A percentile compares a stretch with the other conserved stretches of the same genome.
phyloP scores from a whole-genome alignment of 2,797 vertebrate genomes.

The Florisuga fusca region DNA sequence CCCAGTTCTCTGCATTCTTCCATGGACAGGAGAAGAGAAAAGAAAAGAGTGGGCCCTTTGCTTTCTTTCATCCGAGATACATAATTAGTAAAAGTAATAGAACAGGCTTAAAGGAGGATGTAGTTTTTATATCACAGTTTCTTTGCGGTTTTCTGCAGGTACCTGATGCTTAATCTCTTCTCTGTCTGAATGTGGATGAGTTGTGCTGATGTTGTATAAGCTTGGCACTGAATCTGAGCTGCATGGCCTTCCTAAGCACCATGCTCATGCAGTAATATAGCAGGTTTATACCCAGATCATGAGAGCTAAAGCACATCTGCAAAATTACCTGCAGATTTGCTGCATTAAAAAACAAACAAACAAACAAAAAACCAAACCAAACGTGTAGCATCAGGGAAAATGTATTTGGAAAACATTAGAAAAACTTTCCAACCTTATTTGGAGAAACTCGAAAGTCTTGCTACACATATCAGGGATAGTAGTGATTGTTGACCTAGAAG shows the following conservation, averaged over 20 bases:
- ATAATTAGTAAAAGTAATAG: neutral
- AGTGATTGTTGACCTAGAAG: neutral
- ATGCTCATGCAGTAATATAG: neutral
- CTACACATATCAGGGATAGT: neutral
- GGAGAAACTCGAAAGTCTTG: neutral
- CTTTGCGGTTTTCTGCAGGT: neutral
- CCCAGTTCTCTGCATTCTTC: neutral
- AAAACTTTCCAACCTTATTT: neutral
- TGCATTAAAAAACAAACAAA: neutral
- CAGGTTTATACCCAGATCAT: neutral
- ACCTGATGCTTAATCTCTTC: accelerated
- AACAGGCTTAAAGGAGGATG: neutral
- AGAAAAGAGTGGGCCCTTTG: neutral
- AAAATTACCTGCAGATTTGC: neutral
- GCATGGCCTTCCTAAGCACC: neutral
- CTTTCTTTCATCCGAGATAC: neutral
- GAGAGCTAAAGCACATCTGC: neutral
- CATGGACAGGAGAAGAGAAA: neutral
- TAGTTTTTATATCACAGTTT: neutral
- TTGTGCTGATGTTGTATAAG: neutral
- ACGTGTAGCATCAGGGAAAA: neutral
- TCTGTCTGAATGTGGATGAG: neutral
- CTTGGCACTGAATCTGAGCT: neutral
- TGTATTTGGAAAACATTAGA: neutral
- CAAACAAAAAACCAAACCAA: neutral